Evolutionary conservation across 2,888 invertebrate species (phyloP).

Genomic region (Agrotis segetum): DNA sequence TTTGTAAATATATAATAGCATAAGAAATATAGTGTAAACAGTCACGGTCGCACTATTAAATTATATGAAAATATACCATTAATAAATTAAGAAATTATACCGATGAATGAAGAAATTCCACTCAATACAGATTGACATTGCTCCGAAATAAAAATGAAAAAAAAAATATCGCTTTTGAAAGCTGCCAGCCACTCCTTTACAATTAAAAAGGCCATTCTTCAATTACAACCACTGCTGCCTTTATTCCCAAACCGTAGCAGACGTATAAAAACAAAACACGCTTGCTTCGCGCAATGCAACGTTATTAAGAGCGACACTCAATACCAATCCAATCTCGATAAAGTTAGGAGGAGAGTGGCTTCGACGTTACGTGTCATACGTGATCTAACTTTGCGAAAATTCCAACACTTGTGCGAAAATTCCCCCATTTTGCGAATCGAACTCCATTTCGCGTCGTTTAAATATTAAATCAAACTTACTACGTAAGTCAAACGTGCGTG

Average conservation of each 20-base stretch:
- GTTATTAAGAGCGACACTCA: constrained; percentile 65
- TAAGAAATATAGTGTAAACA: no score
- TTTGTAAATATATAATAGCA: no score
- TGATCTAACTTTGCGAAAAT: constrained; percentile 63
- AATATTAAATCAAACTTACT: constrained; percentile 65
- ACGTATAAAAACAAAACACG: constrained; percentile 55
- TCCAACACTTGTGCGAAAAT: constrained; percentile 46
- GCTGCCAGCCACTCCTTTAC: neutral
- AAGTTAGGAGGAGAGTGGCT: constrained; percentile 63
- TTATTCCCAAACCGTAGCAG: constrained; percentile 15
- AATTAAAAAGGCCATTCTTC: neutral
- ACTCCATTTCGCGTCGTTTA: constrained; percentile 54
- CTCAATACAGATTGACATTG: no score
- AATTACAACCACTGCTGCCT: constrained; percentile 2
- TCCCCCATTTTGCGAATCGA: constrained; percentile 43
- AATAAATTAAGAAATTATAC: no score
- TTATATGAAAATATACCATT: no score
- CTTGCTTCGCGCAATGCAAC: constrained; percentile 58
- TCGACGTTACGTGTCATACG: constrained; percentile 67
- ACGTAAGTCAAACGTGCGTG: constrained; percentile 55
- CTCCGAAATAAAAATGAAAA: no score
- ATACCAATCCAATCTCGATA: constrained; percentile 68
- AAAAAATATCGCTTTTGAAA: no score
- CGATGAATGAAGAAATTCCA: no score
- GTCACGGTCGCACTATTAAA: no score